These are phyloP conservation scores for Lucilia cuprina DNA, from an alignment of 1,140 invertebrate genomes.

Conservation along the genomic window DNA sequence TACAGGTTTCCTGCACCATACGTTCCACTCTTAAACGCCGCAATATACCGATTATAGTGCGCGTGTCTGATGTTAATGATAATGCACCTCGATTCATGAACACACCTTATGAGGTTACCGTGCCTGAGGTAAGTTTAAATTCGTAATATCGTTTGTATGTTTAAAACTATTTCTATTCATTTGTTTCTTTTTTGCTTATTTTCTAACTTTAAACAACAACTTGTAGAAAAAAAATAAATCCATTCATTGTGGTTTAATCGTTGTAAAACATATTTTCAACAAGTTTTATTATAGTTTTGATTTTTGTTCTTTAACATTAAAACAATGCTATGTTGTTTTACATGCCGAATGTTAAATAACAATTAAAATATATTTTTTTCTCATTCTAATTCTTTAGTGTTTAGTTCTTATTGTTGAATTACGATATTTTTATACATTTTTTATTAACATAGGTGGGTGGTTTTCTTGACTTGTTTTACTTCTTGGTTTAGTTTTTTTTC, in stretches of 20 bases:
- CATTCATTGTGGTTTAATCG: not conserved
- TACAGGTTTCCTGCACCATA: constrained; percentile 79
- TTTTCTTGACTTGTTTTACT: not conserved
- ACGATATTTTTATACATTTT: not conserved
- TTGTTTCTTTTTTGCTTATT: not conserved
- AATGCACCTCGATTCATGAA: constrained; percentile 83
- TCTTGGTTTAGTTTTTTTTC: not conserved
- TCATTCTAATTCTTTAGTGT: not conserved
- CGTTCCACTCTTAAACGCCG: constrained; percentile 76
- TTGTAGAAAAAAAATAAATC: not conserved
- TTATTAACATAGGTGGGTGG: not conserved
- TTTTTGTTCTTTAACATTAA: not conserved
- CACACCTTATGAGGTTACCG: constrained; percentile 80
- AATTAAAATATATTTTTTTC: constrained; percentile 29
- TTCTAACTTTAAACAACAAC: not conserved
- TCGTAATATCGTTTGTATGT: too few species aligned
- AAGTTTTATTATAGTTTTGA: not conserved
- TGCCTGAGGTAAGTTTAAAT: constrained; percentile 77
- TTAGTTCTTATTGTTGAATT: constrained; percentile 17
- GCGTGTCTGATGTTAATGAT: constrained; percentile 90
- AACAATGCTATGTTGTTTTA: not conserved
- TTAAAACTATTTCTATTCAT: not conserved
- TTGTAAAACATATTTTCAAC: constrained; percentile 21
- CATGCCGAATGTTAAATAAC: constrained; percentile 4
- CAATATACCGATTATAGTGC: constrained; percentile 86